Evolutionary conservation across 2,113 vertebrate species (phyloP).

Genomic region (Colinus virginianus): DNA sequence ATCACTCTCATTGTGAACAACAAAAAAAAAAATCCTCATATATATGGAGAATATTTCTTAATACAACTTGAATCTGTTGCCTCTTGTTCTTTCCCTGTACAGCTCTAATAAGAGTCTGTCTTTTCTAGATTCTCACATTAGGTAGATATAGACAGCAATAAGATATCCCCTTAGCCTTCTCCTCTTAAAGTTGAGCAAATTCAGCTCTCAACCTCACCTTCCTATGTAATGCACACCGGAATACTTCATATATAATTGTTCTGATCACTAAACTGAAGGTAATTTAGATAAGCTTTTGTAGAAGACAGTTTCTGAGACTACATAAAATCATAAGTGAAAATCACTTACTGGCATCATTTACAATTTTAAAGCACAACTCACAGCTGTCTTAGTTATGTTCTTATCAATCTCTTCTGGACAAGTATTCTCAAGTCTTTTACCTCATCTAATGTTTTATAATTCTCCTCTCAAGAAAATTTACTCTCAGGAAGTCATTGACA

Average conservation of each 20-base stretch:
- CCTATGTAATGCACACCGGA: neutral
- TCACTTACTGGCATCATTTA: conserved; percentile 58
- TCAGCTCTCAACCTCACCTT: neutral
- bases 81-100: neutral
- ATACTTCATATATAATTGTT: neutral
- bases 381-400: conserved; percentile 61
- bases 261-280: conserved; percentile 32
- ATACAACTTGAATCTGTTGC: neutral
- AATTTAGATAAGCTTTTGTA: conserved; percentile 33
- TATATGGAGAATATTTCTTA: neutral
- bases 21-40: neutral
- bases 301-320: conserved; percentile 47
- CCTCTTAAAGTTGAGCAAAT: neutral
- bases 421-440: conserved; percentile 64
- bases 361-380: conserved; percentile 59
- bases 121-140: neutral
- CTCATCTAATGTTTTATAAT: conserved; percentile 63
- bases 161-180: neutral
- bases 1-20: fast-evolving
- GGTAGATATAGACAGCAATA: neutral
- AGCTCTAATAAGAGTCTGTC: fast-evolving
- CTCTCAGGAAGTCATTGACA: conserved; percentile 64
- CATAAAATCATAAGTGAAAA: conserved; percentile 62
- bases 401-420: conserved; percentile 70
- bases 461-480: conserved; percentile 65